Conservation (phyloP, 2,888 invertebrate genomes). For the Enoplolaimus lenunculus region DNA sequence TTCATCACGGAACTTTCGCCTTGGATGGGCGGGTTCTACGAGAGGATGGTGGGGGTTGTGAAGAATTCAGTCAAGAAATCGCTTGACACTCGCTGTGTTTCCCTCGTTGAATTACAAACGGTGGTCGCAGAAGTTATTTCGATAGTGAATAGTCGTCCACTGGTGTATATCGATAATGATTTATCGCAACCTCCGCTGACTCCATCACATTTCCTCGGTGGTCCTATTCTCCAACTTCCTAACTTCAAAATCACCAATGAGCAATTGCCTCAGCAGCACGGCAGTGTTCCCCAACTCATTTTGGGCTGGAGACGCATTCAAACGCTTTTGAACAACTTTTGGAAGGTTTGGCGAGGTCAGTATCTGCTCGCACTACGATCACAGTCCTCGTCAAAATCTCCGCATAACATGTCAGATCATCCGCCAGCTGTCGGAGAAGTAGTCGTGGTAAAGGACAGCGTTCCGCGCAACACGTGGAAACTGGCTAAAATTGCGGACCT, state of each 20-base stretch:
- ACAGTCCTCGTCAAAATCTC: not conserved
- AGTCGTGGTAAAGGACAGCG: not conserved
- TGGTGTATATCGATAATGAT: conserved; percentile 16
- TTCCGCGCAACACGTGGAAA: not conserved
- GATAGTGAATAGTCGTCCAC: conserved; percentile 5
- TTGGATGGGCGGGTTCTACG: conserved; percentile 15
- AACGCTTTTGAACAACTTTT: not conserved
- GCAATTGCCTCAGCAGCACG: not conserved
- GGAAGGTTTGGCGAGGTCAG: not conserved
- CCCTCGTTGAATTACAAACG: not conserved
- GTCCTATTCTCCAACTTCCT: not conserved
- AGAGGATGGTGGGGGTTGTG: not conserved
- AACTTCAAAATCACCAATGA: not conserved
- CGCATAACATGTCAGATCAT: not conserved
- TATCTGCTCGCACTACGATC: not conserved
- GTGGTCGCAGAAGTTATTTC: not conserved
- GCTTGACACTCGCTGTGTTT: not conserved
- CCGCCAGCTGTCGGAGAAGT: not conserved
- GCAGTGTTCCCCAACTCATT: not conserved
- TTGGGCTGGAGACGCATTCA: not conserved
- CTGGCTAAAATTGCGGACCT: too few species aligned
- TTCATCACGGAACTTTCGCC: conserved; percentile 17
- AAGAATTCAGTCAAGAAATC: not conserved
- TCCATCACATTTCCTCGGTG: not conserved
- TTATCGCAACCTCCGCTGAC: not conserved